Evolutionary conservation across 2,888 invertebrate genomes (phyloP).

Genomic region (Macrophya alboannulata): DNA sequence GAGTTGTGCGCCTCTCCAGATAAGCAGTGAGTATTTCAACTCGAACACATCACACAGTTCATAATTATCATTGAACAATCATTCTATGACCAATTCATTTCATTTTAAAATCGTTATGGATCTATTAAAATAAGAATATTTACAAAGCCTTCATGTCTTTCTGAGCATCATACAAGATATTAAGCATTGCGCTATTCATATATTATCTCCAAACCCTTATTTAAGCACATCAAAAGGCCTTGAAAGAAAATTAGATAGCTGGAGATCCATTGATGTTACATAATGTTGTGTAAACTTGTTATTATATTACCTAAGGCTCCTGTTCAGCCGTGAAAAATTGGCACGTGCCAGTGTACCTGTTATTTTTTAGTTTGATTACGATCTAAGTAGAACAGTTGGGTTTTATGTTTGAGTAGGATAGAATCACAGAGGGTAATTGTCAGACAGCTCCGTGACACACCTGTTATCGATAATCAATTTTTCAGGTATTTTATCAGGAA

Average conservation of each 20-base stretch:
- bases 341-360: background rate
- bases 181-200: too few relatives aligned
- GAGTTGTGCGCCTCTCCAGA: slow-evolving; percentile 90
- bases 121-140: background rate
- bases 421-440: background rate
- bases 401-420: background rate
- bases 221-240: background rate
- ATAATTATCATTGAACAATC: slow-evolving; percentile 34
- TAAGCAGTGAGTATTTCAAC: slow-evolving; percentile 81
- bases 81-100: too few relatives aligned
- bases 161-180: background rate
- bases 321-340: slow-evolving; percentile 8
- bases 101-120: background rate
- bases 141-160: background rate
- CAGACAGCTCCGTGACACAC: background rate
- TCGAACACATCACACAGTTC: slow-evolving; percentile 25
- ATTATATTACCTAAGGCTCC: background rate
- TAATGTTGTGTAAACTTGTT: background rate
- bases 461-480: slow-evolving; percentile 34
- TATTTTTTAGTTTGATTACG: background rate
- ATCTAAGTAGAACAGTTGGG: background rate
- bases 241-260: background rate
- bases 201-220: background rate
- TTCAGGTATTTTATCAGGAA: background rate
- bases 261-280: background rate